These are phyloP conservation scores for Chloroceryle amazona DNA, from an alignment of 2,797 vertebrate genomes.

Conservation along the genomic window DNA sequence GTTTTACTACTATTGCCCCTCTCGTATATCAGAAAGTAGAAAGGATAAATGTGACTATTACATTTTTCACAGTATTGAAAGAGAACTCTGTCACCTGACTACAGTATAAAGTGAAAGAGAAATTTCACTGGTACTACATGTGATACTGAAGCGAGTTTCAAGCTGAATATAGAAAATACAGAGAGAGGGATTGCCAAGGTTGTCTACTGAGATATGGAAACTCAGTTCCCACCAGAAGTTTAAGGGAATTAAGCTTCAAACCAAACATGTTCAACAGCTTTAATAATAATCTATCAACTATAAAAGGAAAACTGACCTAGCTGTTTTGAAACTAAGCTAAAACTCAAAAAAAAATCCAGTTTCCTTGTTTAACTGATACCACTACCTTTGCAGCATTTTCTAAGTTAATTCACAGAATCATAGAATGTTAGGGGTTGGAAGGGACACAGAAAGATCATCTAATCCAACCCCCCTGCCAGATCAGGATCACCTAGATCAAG, in stretches of 20 bases:
- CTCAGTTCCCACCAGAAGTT: background rate
- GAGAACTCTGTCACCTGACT: background rate
- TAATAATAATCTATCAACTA: background rate
- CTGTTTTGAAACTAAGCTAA: background rate
- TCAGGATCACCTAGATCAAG: too few relatives aligned
- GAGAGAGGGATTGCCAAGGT: background rate
- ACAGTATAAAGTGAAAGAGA: background rate
- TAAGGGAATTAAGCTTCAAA: conserved; percentile 28
- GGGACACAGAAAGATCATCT: too few relatives aligned
- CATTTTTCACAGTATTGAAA: background rate
- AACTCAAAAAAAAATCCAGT: background rate
- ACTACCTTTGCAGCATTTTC: background rate
- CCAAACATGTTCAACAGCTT: background rate
- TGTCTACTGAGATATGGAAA: background rate
- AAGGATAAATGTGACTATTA: background rate
- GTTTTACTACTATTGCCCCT: background rate
- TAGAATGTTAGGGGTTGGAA: too few relatives aligned
- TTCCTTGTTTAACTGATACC: background rate
- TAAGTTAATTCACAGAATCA: background rate
- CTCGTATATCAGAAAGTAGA: background rate
- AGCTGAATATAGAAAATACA: background rate
- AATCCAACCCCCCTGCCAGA: too few relatives aligned
- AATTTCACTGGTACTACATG: background rate
- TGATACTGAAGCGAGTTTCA: background rate
- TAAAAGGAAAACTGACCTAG: background rate